Base-by-base conservation (phyloP, 2,113 vertebrate genomes). In the Diadophis punctatus region DNA sequence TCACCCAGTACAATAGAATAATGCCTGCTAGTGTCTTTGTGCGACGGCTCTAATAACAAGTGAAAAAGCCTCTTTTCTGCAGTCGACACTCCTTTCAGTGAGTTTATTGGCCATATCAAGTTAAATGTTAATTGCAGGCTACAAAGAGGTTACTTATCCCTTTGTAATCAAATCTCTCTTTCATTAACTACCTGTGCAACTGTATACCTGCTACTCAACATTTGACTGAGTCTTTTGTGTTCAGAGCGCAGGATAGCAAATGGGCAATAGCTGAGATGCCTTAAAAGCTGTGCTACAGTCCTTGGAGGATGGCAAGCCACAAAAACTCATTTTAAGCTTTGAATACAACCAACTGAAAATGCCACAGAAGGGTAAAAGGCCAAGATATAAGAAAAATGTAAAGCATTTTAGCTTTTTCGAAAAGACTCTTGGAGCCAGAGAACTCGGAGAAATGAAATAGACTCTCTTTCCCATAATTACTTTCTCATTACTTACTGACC, bases 111-210 rank as follows among this genome's bases (percentile, higher is more conserved):
- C 60, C 91, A 84, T 96, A 97, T 97, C 93, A 96, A 96, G 93
- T 96, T 96, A 97, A 97, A 94, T 95, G 96, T 96, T 96, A 97
- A 96, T 96, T 97, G 93, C 80, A 95, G 86, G 92, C 95, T 96
- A 97, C 91, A 94, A 94, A 96, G 94, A 95, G 89, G 94, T 96
- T 96, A 96, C 93, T 96, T 97, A 96, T 96, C 94, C 88, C 39
- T 96, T 95, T 96, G 94, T 97, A 97, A 97, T 97, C 94, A 97
- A 97, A 96, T 96, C 96, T 92, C 58, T 90, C 88, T 95, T 96
- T 97, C 95, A 96, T 96, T 97, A 96, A 95, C 84, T 96, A 96
- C 87, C 39, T 95, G 55, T 96, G 93, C 90, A 97, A 96, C 86
- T 93, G 92, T 96, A 95, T 96, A 94, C 94, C 91, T 95, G 48